Evolutionary conservation across 2,797 vertebrate species (phyloP).

Genomic region (Rhadinocentrus ornatus): DNA sequence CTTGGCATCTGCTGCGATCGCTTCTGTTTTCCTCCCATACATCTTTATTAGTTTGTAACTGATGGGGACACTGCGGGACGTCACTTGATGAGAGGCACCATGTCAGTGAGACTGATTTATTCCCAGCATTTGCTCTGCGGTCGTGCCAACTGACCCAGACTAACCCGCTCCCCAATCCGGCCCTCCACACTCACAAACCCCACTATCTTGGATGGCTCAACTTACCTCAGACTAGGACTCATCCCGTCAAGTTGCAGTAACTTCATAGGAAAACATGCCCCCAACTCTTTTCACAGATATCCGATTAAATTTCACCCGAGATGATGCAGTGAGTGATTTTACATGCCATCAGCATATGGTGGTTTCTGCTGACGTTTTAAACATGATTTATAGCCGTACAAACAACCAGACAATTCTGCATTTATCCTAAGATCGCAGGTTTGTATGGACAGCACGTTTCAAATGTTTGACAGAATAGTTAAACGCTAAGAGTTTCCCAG

Average conservation of each 20-base stretch:
- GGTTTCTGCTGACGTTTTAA: conserved; percentile 63
- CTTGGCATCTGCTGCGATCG: conserved; percentile 75
- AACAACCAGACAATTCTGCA: conserved; percentile 62
- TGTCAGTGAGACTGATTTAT: conserved; percentile 84
- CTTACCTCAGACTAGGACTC: conserved; percentile 74
- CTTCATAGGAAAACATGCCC: conserved; percentile 60
- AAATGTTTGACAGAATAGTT: conserved; percentile 68
- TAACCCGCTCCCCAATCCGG: conserved; percentile 43
- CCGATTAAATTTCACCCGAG: conserved; percentile 68
- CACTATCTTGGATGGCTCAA: conserved; percentile 58
- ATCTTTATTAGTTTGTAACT: conserved; percentile 82
- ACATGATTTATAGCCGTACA: conserved; percentile 64
- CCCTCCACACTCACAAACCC: conserved; percentile 47
- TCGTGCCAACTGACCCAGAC: conserved; percentile 77
- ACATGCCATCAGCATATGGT: conserved; percentile 56
- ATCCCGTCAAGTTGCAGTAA: conserved; percentile 62
- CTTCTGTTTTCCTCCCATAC: conserved; percentile 80
- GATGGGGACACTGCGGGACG: conserved; percentile 79
- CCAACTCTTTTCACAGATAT: conserved; percentile 61
- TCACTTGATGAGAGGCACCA: conserved; percentile 80
- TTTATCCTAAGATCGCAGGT: conserved; percentile 74
- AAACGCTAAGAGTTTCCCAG: conserved; percentile 26
- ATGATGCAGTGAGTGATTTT: conserved; percentile 69
- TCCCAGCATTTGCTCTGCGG: conserved; percentile 78
- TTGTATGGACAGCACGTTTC: conserved; percentile 58